phyloP scores from a whole-genome alignment of 2,797 vertebrate species.

The Fringilla coelebs region DNA sequence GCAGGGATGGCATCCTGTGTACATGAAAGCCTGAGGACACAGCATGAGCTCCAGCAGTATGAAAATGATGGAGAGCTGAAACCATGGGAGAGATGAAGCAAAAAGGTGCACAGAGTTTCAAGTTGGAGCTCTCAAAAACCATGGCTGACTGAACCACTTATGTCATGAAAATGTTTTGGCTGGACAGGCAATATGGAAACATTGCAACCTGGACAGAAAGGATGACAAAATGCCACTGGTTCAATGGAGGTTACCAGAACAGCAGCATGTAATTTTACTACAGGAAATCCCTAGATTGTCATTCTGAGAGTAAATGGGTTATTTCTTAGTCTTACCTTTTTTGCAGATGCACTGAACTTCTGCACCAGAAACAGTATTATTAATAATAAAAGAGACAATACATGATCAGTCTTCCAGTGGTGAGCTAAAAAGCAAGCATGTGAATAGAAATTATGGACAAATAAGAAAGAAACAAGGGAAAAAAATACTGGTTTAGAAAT shows the following conservation, averaged over 20 bases:
- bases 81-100: not conserved
- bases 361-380: not conserved
- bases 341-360: not conserved
- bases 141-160: not conserved
- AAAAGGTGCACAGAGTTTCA: not conserved
- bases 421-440: not conserved
- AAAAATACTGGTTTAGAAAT: not conserved
- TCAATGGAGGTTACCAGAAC: not conserved
- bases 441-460: not conserved
- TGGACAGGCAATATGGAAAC: not conserved
- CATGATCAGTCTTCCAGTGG: not conserved
- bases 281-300: slow-evolving; percentile 24
- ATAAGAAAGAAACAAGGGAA: not conserved
- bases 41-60: not conserved
- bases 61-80: not conserved
- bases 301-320: not conserved
- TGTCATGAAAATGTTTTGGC: not conserved
- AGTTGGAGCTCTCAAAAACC: not conserved
- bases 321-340: slow-evolving; percentile 10
- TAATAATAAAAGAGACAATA: not conserved
- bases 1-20: not conserved
- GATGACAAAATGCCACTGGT: not conserved
- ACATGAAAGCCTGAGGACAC: slow-evolving; percentile 6
- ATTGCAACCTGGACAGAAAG: not conserved
- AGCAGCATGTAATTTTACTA: not conserved